These are phyloP conservation scores for Dichetophora obliterata DNA, from an alignment of 2,888 invertebrate species.

Conservation along the genomic window DNA sequence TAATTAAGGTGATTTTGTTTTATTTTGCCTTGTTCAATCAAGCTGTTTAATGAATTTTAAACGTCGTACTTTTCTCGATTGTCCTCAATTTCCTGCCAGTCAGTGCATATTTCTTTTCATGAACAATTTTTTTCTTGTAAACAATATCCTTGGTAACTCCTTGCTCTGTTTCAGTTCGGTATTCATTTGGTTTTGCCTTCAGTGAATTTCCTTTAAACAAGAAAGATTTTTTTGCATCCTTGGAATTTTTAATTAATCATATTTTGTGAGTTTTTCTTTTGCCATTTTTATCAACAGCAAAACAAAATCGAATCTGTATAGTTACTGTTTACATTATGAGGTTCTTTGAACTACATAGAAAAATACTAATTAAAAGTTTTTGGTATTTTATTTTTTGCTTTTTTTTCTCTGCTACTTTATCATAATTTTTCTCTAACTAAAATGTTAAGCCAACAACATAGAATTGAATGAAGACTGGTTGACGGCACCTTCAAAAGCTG, in stretches of 20 bases:
- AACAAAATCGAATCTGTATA: background rate
- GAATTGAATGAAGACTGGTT: background rate
- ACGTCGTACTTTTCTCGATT: background rate
- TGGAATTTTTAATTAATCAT: slow-evolving; percentile 29
- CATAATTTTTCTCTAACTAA: background rate
- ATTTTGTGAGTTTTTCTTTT: slow-evolving; percentile 12
- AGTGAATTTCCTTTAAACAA: background rate
- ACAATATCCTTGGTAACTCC: background rate
- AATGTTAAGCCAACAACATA: background rate
- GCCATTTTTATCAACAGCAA: background rate
- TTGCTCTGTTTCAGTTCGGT: background rate
- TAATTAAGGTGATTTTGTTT: too few relatives aligned
- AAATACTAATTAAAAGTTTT: slow-evolving; percentile 27
- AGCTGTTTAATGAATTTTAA: slow-evolving; percentile 21
- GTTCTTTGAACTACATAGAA: slow-evolving; percentile 20
- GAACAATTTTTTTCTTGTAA: background rate
- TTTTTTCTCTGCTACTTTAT: background rate
- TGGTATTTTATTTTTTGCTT: background rate
- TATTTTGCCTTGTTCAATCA: background rate
- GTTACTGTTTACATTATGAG: background rate
- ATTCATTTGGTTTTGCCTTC: slow-evolving; percentile 14
- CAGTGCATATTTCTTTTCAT: background rate
- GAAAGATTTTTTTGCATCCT: background rate
- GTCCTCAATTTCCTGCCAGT: background rate
- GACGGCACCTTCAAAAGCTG: background rate